phyloP scores from a whole-genome alignment of 2,888 invertebrate genomes.

The Polyommatus icarus region DNA sequence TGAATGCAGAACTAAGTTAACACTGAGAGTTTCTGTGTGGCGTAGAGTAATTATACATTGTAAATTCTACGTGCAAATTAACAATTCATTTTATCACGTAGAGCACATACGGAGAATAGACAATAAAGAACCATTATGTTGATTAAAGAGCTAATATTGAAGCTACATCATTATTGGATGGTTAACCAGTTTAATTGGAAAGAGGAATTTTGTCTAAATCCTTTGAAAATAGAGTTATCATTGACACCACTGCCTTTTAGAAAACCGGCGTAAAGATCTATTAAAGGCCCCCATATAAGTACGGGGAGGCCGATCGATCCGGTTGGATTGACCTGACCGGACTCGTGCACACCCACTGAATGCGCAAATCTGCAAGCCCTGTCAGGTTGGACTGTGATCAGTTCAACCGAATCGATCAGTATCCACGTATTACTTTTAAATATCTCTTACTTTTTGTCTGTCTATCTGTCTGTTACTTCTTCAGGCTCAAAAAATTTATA shows the following conservation, averaged over 20 bases:
- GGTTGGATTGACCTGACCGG: too few relatives aligned
- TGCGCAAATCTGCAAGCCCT: too few relatives aligned
- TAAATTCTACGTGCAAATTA: not conserved
- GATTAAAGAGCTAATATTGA: constrained; percentile 1
- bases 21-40: not conserved
- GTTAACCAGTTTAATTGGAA: not conserved
- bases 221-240: not conserved
- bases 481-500: too few relatives aligned
- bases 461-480: too few relatives aligned
- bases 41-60: not conserved
- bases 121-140: not conserved
- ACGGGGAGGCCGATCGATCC: too few relatives aligned
- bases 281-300: too few relatives aligned
- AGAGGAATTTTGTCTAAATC: not conserved
- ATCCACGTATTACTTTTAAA: too few relatives aligned
- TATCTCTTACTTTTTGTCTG: too few relatives aligned
- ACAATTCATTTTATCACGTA: constrained; percentile 19
- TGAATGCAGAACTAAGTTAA: not conserved
- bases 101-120: not conserved
- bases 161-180: not conserved
- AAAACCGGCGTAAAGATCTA: not conserved
- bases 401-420: too few relatives aligned
- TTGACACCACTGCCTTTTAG: not conserved
- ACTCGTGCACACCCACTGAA: too few relatives aligned
- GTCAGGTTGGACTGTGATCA: too few relatives aligned